These are phyloP conservation scores for Epinotia nisella DNA, from an alignment of 2,888 invertebrate species.

Conservation along the genomic window DNA sequence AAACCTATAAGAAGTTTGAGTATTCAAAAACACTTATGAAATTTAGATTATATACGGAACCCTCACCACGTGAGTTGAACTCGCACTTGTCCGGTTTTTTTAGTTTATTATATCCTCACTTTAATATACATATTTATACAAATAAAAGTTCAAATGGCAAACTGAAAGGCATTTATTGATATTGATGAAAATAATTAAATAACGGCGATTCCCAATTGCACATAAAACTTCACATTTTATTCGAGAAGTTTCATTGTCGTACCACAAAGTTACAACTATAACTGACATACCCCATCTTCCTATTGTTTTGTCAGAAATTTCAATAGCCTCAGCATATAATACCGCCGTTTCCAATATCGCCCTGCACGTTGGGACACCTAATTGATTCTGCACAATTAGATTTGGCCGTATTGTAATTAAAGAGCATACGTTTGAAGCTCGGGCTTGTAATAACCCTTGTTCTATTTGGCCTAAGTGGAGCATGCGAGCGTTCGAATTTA, in stretches of 20 bases:
- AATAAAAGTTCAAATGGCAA: too few species aligned
- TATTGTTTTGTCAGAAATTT: constrained; percentile 9
- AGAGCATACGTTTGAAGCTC: constrained; percentile 23
- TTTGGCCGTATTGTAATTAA: constrained; percentile 36
- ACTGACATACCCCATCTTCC: neutral
- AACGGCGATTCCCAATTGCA: too few species aligned
- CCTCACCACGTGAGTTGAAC: too few species aligned
- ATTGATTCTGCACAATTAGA: constrained; percentile 33
- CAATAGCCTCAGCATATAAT: constrained; percentile 3
- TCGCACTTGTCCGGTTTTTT: too few species aligned
- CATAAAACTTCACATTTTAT: neutral
- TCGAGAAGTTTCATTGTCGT: neutral
- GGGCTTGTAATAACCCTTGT: constrained; percentile 26
- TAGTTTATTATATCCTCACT: too few species aligned
- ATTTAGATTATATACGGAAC: too few species aligned
- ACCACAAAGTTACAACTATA: neutral
- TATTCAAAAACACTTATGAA: too few species aligned
- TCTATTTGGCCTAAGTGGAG: constrained; percentile 8
- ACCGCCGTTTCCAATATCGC: constrained; percentile 20
- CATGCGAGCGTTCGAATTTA: constrained; percentile 4
- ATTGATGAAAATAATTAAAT: too few species aligned
- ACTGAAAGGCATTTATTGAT: too few species aligned
- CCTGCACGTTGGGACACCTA: constrained; percentile 15
- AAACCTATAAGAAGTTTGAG: too few species aligned
- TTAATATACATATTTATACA: too few species aligned